Percentiles rank a stretch among this genome's conserved stretches.
Evolutionary conservation across 2,888 invertebrate genomes (phyloP).

Genomic region (Drosophila mimica): DNA sequence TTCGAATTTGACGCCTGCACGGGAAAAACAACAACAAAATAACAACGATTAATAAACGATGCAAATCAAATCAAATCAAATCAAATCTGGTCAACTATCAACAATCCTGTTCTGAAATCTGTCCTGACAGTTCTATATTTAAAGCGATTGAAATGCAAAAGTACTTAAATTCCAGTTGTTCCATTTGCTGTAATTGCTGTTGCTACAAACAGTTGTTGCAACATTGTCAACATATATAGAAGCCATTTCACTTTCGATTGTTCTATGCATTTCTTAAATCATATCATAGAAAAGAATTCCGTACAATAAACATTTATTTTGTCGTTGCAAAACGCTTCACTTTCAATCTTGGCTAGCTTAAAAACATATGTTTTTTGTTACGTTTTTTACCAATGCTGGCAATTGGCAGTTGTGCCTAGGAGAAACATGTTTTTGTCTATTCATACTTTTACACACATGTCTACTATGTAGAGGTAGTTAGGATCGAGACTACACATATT

Average conservation of each 20-base stretch:
- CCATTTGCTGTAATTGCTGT: background rate
- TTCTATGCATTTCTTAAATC: background rate
- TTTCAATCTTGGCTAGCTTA: background rate
- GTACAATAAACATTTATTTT: background rate
- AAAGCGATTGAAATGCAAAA: no score
- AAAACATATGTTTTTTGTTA: background rate
- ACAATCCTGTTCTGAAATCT: background rate
- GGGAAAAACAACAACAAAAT: background rate
- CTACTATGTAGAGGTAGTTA: background rate
- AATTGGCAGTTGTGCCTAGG: background rate
- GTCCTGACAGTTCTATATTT: background rate
- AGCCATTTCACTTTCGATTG: background rate
- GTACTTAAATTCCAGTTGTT: background rate
- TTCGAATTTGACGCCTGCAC: slow-evolving; percentile 88
- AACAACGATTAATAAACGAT: background rate
- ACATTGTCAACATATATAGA: background rate
- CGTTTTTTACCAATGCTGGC: background rate
- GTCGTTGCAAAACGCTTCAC: background rate
- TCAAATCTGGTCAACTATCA: background rate
- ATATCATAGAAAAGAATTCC: background rate
- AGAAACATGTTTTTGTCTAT: background rate
- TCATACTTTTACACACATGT: no score
- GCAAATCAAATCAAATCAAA: background rate
- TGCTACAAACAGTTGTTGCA: background rate
- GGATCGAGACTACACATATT: background rate